Conservation (phyloP, 2,113 vertebrate species). For the Hydrolagus affinis region DNA sequence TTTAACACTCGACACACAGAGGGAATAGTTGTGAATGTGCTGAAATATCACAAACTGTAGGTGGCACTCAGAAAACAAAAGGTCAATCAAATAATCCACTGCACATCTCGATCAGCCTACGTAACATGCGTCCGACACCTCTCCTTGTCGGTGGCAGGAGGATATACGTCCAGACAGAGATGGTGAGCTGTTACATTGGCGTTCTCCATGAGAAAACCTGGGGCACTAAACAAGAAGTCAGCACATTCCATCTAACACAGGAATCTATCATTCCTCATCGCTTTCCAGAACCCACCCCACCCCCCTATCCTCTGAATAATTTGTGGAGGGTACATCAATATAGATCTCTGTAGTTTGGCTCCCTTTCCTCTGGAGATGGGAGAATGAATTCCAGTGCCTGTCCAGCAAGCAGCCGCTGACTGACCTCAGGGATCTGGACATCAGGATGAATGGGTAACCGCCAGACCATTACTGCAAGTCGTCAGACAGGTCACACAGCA, state of each 20-base stretch:
- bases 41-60: not conserved
- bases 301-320: constrained; percentile 44
- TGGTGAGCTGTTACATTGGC: constrained; percentile 10
- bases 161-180: not conserved
- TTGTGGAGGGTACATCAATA: constrained; percentile 50
- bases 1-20: too few relatives aligned
- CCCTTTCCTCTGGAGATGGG: constrained; percentile 42
- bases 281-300: constrained; percentile 33
- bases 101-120: not conserved
- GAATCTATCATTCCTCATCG: constrained; percentile 24
- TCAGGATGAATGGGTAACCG: constrained; percentile 50
- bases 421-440: constrained; percentile 50
- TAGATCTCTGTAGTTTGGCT: constrained; percentile 44
- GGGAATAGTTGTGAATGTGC: not conserved
- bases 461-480: constrained; percentile 43
- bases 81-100: constrained; percentile 18
- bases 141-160: not conserved
- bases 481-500: constrained; percentile 39
- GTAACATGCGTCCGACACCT: not conserved
- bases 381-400: constrained; percentile 53
- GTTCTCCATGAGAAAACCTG: not conserved
- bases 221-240: constrained; percentile 1
- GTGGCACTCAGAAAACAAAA: not conserved
- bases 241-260: constrained; percentile 9
- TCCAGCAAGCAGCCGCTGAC: constrained; percentile 46